Base-by-base conservation (phyloP, 2,888 invertebrate genomes). In the Orchesellides sinensis region DNA sequence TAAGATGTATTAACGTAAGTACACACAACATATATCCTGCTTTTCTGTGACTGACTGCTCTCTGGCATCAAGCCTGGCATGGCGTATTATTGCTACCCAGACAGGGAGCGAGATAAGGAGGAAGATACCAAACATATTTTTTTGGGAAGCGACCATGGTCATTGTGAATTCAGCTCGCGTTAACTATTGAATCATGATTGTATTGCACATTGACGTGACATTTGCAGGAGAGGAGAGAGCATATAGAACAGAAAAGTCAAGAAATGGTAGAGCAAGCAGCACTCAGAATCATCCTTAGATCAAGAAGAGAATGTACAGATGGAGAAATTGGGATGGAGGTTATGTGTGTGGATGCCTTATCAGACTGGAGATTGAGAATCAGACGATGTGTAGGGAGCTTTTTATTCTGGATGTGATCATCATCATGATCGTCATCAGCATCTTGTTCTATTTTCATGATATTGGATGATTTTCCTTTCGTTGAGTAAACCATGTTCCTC, bases 171-270 rank as follows among this genome's bases (percentile, higher is more conserved):
- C 83, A 75, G 65, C 66, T 84, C 83, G 70, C 80, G 83, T 84
- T 75, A 75, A 84, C 80, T 80, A 84, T 84, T 84, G 83, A 84
- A 84, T 84, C 83, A 84, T 84, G 83, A 84, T 84, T 80, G 83
- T 75, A 81, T 73, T 83, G 78, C 77, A 63, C 69, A 63, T 69
- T 69, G 70, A 79, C 72, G 79, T 79, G 79, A 79, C 79, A 79
- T 79, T 79, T 79, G 49, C 69, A 69, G 69, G 29, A 17, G 23
- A 70, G 35, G 35, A 10, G 8, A 5, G 17, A 17, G n/a, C 6
- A 14, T 47, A 17, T 12, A 47, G 47, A 47, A n/a, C n/a, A n/a
- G n/a, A n/a, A n/a, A 8, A 27, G 19, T 63, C 14, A 63, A 52
- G 29, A 66, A 66, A 25, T 49, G 35, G 1, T 14, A 52, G 29